These are phyloP conservation scores for Idaea aversata DNA, from an alignment of 2,888 invertebrate genomes.

Conservation along the genomic window DNA sequence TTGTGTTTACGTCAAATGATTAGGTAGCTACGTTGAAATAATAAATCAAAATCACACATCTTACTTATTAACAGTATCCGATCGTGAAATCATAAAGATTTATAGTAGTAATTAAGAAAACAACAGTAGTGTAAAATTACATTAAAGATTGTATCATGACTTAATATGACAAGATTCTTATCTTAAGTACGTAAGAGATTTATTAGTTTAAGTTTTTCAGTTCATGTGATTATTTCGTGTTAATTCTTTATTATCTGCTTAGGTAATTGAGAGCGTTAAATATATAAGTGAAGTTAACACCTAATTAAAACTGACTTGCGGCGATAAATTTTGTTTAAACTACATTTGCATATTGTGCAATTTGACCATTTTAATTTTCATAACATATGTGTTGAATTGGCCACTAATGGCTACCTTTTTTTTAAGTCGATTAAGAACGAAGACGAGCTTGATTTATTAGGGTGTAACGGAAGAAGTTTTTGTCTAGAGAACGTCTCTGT, in stretches of 20 bases:
- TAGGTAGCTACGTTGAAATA: background rate
- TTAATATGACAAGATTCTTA: background rate
- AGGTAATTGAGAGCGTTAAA: background rate
- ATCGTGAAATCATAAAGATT: background rate
- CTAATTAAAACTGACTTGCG: too few species aligned
- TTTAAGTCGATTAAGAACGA: background rate
- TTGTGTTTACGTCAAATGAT: background rate
- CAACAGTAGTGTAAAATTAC: background rate
- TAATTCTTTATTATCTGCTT: background rate
- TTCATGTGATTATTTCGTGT: background rate
- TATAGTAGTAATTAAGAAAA: background rate
- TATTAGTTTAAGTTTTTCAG: background rate
- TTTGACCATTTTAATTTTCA: background rate
- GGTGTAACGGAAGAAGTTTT: background rate
- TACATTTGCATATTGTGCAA: background rate
- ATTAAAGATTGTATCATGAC: constrained; percentile 1
- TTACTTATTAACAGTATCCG: background rate
- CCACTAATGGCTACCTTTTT: background rate
- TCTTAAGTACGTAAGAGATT: background rate
- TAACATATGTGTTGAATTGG: background rate
- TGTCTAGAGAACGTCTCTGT: background rate
- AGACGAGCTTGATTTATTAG: background rate
- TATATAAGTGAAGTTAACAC: background rate
- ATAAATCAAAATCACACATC: background rate
- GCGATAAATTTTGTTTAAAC: background rate